These are phyloP conservation scores for Otus sunia DNA, from an alignment of 2,113 vertebrate species.

Conservation along the genomic window DNA sequence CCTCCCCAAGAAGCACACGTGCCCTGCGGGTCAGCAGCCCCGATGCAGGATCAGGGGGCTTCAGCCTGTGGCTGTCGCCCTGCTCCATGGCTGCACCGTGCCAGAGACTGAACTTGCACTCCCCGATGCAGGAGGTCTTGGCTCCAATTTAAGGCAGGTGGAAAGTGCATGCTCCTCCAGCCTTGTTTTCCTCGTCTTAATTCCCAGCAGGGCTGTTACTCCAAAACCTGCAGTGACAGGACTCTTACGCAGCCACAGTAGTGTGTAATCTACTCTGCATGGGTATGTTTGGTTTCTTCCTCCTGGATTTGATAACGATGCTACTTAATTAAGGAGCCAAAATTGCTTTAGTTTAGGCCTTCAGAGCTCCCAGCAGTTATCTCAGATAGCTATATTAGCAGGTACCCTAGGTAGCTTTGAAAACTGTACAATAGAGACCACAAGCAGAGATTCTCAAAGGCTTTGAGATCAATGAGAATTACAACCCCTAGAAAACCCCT, in stretches of 20 bases:
- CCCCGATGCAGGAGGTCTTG: not conserved
- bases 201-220: not conserved
- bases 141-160: not conserved
- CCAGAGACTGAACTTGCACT: not conserved
- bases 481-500: not conserved
- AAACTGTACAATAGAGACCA: not conserved
- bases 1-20: accelerated
- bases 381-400: not conserved
- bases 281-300: not conserved
- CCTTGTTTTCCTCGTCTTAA: not conserved
- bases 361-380: not conserved
- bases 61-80: not conserved
- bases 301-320: not conserved
- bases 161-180: not conserved
- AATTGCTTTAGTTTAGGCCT: not conserved
- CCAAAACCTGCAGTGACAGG: not conserved
- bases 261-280: not conserved
- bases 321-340: not conserved
- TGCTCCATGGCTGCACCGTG: accelerated
- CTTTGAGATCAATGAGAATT: not conserved
- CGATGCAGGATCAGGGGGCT: accelerated
- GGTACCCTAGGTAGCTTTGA: not conserved
- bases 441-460: not conserved
- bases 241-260: not conserved
- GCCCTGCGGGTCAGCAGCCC: not conserved